phyloP scores from a whole-genome alignment of 2,888 invertebrate species.

The Poecilus cupreus region DNA sequence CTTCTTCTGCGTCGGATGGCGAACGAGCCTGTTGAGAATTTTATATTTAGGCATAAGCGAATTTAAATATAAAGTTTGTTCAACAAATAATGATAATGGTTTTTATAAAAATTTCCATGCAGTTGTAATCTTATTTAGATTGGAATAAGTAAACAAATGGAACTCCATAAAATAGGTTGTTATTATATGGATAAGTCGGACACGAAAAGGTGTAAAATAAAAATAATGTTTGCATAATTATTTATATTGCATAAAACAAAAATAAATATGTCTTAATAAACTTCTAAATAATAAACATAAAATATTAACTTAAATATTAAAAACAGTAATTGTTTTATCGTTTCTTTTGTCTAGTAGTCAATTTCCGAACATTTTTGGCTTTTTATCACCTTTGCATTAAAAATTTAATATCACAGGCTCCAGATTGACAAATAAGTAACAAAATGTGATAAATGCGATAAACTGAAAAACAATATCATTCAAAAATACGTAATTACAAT shows the following conservation, averaged over 20 bases:
- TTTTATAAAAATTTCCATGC: background rate
- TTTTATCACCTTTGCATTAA: conserved; percentile 33
- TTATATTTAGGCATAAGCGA: background rate
- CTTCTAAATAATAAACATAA: conserved; percentile 30
- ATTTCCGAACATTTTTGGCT: conserved; percentile 7
- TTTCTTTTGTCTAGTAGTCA: conserved; percentile 16
- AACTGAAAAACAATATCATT: conserved; percentile 33
- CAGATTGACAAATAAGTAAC: conserved; percentile 42
- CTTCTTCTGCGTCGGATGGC: conserved; percentile 91
- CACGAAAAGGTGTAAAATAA: conserved; percentile 14
- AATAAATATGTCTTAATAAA: conserved; percentile 2
- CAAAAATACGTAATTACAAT: conserved; percentile 11
- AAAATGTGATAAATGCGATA: conserved; percentile 32
- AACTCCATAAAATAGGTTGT: background rate
- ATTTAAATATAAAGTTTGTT: too few relatives aligned
- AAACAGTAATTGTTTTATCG: background rate
- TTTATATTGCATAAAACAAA: conserved; percentile 27
- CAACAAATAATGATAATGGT: too few relatives aligned
- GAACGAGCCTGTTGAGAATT: conserved; percentile 84
- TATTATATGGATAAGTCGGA: background rate
- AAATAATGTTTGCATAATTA: conserved; percentile 12
- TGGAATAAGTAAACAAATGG: background rate
- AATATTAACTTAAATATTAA: conserved; percentile 31
- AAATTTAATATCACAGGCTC: conserved; percentile 32
- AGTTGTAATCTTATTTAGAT: background rate